phyloP scores from a whole-genome alignment of 2,888 invertebrate species.

The Caenorhabditis sp. region DNA sequence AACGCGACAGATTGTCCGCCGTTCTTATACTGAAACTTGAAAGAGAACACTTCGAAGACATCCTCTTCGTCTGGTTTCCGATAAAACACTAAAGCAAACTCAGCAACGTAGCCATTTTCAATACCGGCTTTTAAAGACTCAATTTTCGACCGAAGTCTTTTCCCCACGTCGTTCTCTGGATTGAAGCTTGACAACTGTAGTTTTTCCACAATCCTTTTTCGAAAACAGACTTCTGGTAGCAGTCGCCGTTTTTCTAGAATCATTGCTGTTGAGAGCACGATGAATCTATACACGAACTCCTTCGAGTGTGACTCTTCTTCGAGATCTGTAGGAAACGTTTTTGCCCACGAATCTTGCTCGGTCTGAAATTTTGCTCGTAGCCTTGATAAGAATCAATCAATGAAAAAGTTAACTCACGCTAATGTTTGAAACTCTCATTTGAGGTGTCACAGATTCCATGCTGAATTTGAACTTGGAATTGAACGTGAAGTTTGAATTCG shows the following conservation, averaged over 20 bases:
- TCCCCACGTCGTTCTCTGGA: conserved; percentile 1
- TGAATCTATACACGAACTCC: conserved; percentile 13
- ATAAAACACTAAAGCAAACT: conserved; percentile 31
- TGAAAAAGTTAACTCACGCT: not conserved
- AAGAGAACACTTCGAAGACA: conserved; percentile 18
- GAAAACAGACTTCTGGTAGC: conserved; percentile 14
- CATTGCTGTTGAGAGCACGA: conserved; percentile 13
- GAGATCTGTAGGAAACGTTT: conserved; percentile 13
- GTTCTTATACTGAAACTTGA: conserved; percentile 14
- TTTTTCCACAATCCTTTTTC: conserved; percentile 14
- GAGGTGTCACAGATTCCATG: not conserved
- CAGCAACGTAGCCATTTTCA: conserved; percentile 7
- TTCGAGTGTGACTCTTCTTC: conserved; percentile 5
- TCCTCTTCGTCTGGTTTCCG: conserved; percentile 23
- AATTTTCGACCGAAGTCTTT: conserved; percentile 7
- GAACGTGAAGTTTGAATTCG: too few relatives aligned
- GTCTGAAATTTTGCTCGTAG: too few relatives aligned
- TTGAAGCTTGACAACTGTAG: conserved; percentile 11
- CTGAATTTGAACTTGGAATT: too few relatives aligned
- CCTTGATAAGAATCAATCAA: conserved; percentile 7
- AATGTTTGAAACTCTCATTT: too few relatives aligned
- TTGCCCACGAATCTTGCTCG: conserved; percentile 5
- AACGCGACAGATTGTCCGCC: conserved; percentile 8
- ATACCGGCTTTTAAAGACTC: conserved; percentile 13
- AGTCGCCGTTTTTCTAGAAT: conserved; percentile 27